phyloP scores from a whole-genome alignment of 1,140 invertebrate species.

The Saxidomus purpurata region DNA sequence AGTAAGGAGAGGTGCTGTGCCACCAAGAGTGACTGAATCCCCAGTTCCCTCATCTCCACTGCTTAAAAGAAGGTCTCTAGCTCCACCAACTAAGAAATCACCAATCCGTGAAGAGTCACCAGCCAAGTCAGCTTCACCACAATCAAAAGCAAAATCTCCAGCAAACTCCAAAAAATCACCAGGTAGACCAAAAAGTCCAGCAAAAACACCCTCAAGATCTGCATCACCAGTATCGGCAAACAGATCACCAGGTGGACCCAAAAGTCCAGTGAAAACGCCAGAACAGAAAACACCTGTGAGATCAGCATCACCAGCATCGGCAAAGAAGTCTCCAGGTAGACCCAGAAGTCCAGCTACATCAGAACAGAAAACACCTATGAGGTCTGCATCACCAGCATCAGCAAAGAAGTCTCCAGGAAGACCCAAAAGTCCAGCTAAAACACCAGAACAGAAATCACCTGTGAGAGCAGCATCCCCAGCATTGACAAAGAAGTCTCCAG shows the following conservation, averaged over 20 bases:
- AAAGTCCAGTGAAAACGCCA: not conserved
- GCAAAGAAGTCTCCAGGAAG: slow-evolving; percentile 5
- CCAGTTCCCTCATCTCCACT: slow-evolving; percentile 3
- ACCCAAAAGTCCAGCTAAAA: not conserved
- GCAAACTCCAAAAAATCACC: not conserved
- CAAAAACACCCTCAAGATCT: not conserved
- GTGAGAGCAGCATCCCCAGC: not conserved
- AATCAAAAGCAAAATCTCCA: slow-evolving; percentile 16
- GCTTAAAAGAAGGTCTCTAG: slow-evolving; percentile 66
- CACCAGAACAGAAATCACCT: slow-evolving; percentile 13
- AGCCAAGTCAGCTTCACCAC: slow-evolving; percentile 27
- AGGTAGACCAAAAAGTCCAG: slow-evolving; percentile 9
- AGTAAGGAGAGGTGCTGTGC: slow-evolving; percentile 85
- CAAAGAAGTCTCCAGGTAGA: not conserved
- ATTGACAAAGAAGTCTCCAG: not conserved
- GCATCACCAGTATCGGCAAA: not conserved
- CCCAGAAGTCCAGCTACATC: not conserved
- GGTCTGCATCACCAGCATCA: not conserved
- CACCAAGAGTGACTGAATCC: slow-evolving; percentile 67
- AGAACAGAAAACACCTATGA: not conserved
- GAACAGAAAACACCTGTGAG: slow-evolving; percentile 7
- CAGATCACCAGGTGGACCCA: slow-evolving; percentile 40
- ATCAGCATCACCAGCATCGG: slow-evolving; percentile 3
- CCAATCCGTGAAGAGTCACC: slow-evolving; percentile 63
- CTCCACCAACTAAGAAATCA: slow-evolving; percentile 52